Evolutionary conservation across 2,797 vertebrate genomes (phyloP).

Genomic region (Glossophaga mutica): DNA sequence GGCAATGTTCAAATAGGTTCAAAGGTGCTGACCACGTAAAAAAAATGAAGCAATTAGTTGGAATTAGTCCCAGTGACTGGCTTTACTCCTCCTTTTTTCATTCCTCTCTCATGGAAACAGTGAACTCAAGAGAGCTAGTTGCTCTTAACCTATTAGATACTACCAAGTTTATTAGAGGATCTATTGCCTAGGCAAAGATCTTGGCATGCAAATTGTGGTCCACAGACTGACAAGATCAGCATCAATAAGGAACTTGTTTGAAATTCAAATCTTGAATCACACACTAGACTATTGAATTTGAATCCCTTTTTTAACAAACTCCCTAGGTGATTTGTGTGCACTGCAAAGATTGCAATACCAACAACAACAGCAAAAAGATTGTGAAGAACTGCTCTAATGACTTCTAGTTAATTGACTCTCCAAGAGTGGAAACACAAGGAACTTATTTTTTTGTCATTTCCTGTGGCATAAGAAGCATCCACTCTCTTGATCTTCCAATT

Average conservation of each 20-base stretch:
- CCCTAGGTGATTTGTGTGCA: background rate
- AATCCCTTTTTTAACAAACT: conserved; percentile 25
- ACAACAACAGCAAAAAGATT: background rate
- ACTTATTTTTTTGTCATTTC: background rate
- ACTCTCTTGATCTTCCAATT: background rate
- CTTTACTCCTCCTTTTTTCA: background rate
- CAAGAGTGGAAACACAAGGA: background rate
- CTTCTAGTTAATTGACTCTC: background rate
- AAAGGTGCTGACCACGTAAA: conserved; percentile 58
- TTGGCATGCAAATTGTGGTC: background rate
- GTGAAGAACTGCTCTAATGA: background rate
- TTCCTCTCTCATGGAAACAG: conserved; percentile 27
- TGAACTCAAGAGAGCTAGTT: conserved; percentile 26
- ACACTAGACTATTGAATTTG: background rate
- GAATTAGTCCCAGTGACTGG: conserved; percentile 40
- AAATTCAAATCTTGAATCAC: conserved; percentile 29
- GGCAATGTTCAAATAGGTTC: conserved; percentile 52
- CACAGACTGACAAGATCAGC: background rate
- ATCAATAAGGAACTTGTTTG: background rate
- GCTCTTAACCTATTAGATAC: background rate
- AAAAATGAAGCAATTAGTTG: conserved; percentile 52
- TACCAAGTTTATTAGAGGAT: conserved; percentile 5
- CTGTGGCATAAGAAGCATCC: background rate
- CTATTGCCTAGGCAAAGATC: background rate
- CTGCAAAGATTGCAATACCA: background rate